Conservation (phyloP, 2,797 vertebrate species). For the Brachyalestes nurse region DNA sequence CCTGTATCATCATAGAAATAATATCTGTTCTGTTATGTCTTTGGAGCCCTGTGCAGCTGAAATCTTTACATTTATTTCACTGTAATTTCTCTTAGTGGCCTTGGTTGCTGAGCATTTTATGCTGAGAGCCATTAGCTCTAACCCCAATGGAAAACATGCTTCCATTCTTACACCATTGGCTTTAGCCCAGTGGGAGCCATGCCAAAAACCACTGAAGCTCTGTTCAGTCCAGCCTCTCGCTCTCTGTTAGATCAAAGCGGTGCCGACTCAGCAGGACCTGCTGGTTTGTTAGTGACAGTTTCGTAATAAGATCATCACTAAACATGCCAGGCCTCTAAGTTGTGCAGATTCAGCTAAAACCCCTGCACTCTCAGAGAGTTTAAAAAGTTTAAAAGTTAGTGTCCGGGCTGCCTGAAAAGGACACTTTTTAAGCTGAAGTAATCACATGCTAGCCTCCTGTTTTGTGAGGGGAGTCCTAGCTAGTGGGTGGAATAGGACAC, state of each 20-base stretch:
- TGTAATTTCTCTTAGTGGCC: constrained; percentile 10
- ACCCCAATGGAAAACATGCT: constrained; percentile 19
- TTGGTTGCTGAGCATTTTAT: constrained; percentile 32
- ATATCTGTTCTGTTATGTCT: background rate
- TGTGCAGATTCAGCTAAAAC: background rate
- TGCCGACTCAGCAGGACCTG: constrained; percentile 26
- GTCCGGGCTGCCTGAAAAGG: no score
- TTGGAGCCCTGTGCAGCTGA: background rate
- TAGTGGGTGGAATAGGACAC: no score
- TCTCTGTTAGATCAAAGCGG: background rate
- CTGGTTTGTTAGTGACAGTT: background rate
- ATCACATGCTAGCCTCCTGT: no score
- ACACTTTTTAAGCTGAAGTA: no score
- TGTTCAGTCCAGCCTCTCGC: background rate
- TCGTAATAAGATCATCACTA: constrained; percentile 11
- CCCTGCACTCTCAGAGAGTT: background rate
- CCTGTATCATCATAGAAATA: background rate
- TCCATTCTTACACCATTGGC: constrained; percentile 32
- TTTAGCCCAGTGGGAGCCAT: constrained; percentile 30
- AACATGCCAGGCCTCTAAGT: no score
- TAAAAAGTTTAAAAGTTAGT: no score
- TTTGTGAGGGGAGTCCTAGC: no score
- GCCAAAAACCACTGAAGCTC: constrained; percentile 30
- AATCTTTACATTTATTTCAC: constrained; percentile 24
- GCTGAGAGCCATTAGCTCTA: constrained; percentile 43